These are phyloP conservation scores for Ameiurus melas DNA, from an alignment of 2,113 vertebrate species.

Conservation along the genomic window DNA sequence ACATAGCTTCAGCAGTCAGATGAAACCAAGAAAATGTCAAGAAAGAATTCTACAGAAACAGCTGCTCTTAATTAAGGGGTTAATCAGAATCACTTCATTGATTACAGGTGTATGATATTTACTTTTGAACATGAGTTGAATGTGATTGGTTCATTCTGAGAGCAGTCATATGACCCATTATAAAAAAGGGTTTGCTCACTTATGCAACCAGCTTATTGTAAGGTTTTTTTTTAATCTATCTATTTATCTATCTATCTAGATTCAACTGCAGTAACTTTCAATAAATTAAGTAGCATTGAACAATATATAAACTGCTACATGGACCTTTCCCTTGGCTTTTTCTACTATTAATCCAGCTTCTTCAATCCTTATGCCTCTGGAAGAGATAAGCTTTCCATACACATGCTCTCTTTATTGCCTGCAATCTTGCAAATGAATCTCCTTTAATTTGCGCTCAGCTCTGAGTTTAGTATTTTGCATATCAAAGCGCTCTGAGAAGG, in stretches of 20 bases:
- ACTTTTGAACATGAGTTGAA: too few relatives aligned
- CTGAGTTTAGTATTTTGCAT: constrained; percentile 70
- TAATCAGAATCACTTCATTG: too few relatives aligned
- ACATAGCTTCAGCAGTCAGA: too few relatives aligned
- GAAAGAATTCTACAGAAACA: background rate
- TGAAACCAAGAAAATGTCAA: background rate
- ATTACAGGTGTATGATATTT: too few relatives aligned
- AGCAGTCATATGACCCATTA: too few relatives aligned
- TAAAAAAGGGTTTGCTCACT: too few relatives aligned
- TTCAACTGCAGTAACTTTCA: background rate
- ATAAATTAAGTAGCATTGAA: background rate
- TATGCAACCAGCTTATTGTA: too few relatives aligned
- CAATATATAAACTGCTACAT: background rate
- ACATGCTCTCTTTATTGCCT: constrained; percentile 70
- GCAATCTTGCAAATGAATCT: constrained; percentile 68
- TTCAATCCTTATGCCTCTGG: background rate
- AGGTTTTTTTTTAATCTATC: background rate
- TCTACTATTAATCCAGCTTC: background rate
- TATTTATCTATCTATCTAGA: background rate
- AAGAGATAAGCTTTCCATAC: constrained; percentile 41
- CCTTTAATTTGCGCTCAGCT: constrained; percentile 53
- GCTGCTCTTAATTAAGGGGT: too few relatives aligned
- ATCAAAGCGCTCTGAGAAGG: constrained; percentile 69
- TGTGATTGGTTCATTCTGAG: too few relatives aligned
- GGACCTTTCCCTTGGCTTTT: background rate